Base-by-base conservation (phyloP, 2,797 vertebrate species). In the Spinus olivaceus region DNA sequence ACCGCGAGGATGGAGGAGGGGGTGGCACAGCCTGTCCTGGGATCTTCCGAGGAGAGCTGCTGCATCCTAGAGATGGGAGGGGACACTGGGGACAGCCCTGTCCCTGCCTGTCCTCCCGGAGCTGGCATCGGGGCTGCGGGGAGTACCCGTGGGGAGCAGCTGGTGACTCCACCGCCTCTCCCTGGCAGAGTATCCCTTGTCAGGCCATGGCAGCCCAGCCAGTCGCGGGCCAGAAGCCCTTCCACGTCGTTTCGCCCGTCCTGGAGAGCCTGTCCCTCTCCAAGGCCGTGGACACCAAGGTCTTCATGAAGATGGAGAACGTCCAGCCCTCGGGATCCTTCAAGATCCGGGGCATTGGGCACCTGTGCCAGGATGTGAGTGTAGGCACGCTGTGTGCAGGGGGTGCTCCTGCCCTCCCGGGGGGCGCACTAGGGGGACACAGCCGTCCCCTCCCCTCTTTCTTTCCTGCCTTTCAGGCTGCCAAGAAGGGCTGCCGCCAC, bases 311-410 rank as follows among this genome's bases (percentile, higher is more conserved):
- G 84, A 96, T 98, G 92, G 99, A 99, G 42, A 99, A 98, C 1
- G 94, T 98, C 51, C 99, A 99, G 96, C 99, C 98, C 11, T 96
- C 98, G 0, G 98, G 99, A 25, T 99, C 99, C 92, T 99, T 99
- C 95, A 99, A 99, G 97, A 99, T 99, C 95, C 97, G 99, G 6
- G 99, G 99, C 92, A 98, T 99, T 0, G 99, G 99, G 17, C 98
- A 98, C 81, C 96, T 98, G 81, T 99, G 99, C 96, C 98, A 98
- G 97, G 97, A 98, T 71, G 99, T 99, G 94, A 98, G 84, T 2
- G 4, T 8, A 49, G 80, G 71, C 28, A 14, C 0, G 8, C 28
- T 0, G 3, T 14, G 25, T 23, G 30, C 17, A 17, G 54, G 23
- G 0, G 13, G 28, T 44, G 70, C 54, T 60, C 2, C 3, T 32